These are phyloP conservation scores for Amblyopsis rosae DNA, from an alignment of 2,113 vertebrate species.

Conservation along the genomic window DNA sequence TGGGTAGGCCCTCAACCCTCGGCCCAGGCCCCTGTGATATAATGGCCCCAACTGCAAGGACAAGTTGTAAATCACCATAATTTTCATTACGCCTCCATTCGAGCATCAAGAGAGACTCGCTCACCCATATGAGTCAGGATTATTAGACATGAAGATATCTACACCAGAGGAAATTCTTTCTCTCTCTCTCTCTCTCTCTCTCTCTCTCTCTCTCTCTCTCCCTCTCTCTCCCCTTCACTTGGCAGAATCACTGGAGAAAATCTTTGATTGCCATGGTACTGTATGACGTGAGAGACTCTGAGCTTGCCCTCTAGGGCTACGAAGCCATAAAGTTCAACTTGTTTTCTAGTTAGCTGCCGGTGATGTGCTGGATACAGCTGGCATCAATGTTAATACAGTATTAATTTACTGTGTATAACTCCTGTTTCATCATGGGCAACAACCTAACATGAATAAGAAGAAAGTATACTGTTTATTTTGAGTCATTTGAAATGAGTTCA, in stretches of 20 bases:
- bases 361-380: not conserved
- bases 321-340: constrained; percentile 7
- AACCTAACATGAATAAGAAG: too few species aligned
- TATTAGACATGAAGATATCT: constrained; percentile 49
- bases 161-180: constrained; percentile 44
- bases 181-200: not conserved
- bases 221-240: not conserved
- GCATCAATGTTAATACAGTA: not conserved
- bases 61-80: constrained; percentile 64
- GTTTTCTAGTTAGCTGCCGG: not conserved
- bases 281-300: constrained; percentile 8
- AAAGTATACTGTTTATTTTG: too few species aligned
- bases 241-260: constrained; percentile 25
- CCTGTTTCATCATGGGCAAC: too few species aligned
- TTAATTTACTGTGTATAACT: not conserved
- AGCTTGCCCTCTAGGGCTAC: constrained; percentile 9
- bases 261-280: constrained; percentile 37
- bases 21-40: constrained; percentile 15
- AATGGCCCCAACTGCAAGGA: constrained; percentile 50
- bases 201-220: not conserved
- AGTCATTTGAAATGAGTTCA: too few species aligned
- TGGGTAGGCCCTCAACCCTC: constrained; percentile 11
- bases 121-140: constrained; percentile 46
- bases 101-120: constrained; percentile 39
- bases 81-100: constrained; percentile 52